These are phyloP conservation scores for Urocitellus parryii DNA, from an alignment of 2,113 vertebrate genomes.

Conservation along the genomic window DNA sequence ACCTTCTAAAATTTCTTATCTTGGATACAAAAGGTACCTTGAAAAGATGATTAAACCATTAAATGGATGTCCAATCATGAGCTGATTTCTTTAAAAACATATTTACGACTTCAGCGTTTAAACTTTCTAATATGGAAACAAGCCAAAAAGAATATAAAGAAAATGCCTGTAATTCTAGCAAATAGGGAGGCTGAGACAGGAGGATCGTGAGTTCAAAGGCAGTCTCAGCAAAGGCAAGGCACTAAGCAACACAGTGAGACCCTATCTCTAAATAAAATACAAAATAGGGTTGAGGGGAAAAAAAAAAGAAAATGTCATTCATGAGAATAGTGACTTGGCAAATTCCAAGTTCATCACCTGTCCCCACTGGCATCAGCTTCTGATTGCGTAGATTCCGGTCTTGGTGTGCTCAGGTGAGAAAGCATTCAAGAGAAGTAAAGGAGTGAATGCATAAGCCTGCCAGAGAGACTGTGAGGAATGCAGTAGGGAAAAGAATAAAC, in stretches of 20 bases:
- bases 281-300: too few species aligned
- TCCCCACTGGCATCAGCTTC: background rate
- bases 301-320: background rate
- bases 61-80: background rate
- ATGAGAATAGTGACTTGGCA: background rate
- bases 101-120: background rate
- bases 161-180: background rate
- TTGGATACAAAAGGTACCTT: background rate
- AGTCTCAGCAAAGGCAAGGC: too few species aligned
- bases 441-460: background rate
- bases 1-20: background rate
- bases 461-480: background rate
- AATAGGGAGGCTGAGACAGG: too few species aligned
- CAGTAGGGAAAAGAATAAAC: background rate
- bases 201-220: too few species aligned
- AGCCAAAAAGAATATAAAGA: background rate
- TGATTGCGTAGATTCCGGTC: background rate
- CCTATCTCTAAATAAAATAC: too few species aligned
- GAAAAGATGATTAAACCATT: background rate
- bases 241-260: too few species aligned
- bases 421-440: background rate
- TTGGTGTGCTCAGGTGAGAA: background rate
- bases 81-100: constrained; percentile 25
- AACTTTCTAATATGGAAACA: background rate
- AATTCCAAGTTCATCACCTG: background rate